Conservation (phyloP, 2,888 invertebrate genomes). For the Erynnis tages region DNA sequence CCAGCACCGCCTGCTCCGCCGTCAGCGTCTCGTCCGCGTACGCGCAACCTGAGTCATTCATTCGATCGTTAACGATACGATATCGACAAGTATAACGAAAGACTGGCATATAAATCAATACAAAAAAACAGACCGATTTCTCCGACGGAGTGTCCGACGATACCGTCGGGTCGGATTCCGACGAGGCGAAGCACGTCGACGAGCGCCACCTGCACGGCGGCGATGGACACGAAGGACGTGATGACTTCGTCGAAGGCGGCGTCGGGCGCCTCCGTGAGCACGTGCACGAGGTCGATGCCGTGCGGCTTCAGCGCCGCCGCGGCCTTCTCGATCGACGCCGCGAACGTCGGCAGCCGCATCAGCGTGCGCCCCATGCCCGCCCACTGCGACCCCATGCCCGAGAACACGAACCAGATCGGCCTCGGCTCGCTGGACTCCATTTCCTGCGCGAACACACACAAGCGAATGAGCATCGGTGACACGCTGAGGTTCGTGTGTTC, state of each 20-base stretch:
- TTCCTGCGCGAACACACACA: slow-evolving; percentile 37
- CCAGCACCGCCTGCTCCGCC: slow-evolving; percentile 95
- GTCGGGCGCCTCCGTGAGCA: slow-evolving; percentile 89
- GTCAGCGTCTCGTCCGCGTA: slow-evolving; percentile 98
- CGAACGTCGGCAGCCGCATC: slow-evolving; percentile 91
- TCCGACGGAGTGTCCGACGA: slow-evolving; percentile 97
- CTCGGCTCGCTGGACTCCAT: slow-evolving; percentile 81
- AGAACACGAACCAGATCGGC: slow-evolving; percentile 97
- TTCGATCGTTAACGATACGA: background rate
- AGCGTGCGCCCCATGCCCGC: slow-evolving; percentile 95
- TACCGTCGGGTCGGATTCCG: slow-evolving; percentile 94
- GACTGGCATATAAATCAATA: too few species aligned
- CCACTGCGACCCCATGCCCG: slow-evolving; percentile 99
- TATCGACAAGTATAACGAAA: too few species aligned
- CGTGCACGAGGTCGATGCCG: slow-evolving; percentile 90
- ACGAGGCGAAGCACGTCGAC: slow-evolving; percentile 90
- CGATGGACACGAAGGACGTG: slow-evolving; percentile 96
- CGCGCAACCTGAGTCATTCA: slow-evolving; percentile 87
- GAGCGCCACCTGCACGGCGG: slow-evolving; percentile 97
- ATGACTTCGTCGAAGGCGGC: slow-evolving; percentile 91
- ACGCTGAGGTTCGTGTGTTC: too few species aligned
- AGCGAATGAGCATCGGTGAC: too few species aligned
- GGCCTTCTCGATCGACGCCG: slow-evolving; percentile 87
- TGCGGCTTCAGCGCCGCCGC: slow-evolving; percentile 89
- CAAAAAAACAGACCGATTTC: slow-evolving; percentile 88